Evolutionary conservation across 2,113 vertebrate genomes (phyloP), one percentile per base, ranked within the genome.

Genomic region (Psophia crepitans): DNA sequence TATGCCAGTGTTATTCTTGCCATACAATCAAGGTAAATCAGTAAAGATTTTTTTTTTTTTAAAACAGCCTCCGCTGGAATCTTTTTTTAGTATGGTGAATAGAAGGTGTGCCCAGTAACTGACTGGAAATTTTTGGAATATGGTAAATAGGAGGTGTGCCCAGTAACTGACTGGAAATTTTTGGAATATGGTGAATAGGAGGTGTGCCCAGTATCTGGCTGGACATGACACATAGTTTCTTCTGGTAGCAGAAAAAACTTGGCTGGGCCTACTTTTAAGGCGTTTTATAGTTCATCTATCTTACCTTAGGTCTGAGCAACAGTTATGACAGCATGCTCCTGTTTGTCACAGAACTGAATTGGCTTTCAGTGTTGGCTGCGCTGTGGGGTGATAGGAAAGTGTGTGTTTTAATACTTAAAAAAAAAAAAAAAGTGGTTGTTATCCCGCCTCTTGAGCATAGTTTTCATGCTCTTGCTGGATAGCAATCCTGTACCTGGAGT

Each of bases 181-280:
- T 85, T 79, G 60, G 39, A 89, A 37, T 93, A 41, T 21, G 26
- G 46, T 95, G 92, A 94, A 95, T 91, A 95, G 87, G 30, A 89
- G 93, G 95, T 95, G 92, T 96, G 87, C 39, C 90, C 37, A 37
- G 60, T 84, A 84, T 84, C n/a, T 87, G 73, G n/a, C 73, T 96
- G 87, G 69, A 84, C 63, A 41, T 94, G 88, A 85, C 88, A 85
- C 84, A 32, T 60, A 93, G 69, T 95, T 96, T 94, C 64, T 96
- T 58, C 43, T 95, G 17, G 54, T 81, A 58, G 73, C 49, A 89
- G n/a, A 60, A 79, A n/a, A 81, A 86, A 56, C 57, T 91, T 95
- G 92, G 87, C 90, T 64, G 66, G 86, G 75, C 56, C 26, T 80
- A 58, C 12, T 77, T 84, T 77, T 64, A 60, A 74, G 57, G 74